Evolutionary conservation across 2,888 invertebrate species (phyloP).

Genomic region (Papilio protenor): DNA sequence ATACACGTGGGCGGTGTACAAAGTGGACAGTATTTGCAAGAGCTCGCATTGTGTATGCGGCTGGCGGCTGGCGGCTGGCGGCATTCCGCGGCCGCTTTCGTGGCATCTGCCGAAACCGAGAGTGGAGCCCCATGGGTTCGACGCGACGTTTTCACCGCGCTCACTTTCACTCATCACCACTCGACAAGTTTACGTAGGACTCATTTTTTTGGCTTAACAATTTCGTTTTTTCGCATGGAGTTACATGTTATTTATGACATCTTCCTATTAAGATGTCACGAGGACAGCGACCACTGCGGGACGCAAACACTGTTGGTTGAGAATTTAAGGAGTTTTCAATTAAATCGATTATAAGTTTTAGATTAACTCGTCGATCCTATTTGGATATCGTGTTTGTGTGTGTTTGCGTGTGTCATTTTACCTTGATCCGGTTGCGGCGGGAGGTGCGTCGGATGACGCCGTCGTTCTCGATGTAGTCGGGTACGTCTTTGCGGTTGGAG

Average conservation of each 20-base stretch:
- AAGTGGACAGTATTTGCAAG: neutral
- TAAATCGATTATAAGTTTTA: neutral
- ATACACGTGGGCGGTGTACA: neutral
- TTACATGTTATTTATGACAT: neutral
- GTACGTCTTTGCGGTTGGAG: slow-evolving; percentile 92
- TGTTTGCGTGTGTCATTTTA: slow-evolving; percentile 71
- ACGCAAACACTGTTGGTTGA: neutral
- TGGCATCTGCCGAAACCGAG: slow-evolving; percentile 65
- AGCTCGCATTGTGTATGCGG: neutral
- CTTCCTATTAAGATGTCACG: neutral
- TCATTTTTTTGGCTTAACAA: neutral
- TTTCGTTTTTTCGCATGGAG: neutral
- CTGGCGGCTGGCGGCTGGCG: neutral
- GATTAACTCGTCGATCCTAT: neutral
- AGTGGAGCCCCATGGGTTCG: slow-evolving; percentile 57
- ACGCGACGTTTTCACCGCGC: slow-evolving; percentile 50
- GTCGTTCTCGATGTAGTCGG: slow-evolving; percentile 96
- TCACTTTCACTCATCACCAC: slow-evolving; percentile 66
- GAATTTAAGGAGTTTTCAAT: neutral
- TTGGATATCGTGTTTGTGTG: neutral
- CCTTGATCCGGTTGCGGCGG: slow-evolving; percentile 89
- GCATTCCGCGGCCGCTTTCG: slow-evolving; percentile 57
- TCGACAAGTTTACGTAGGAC: neutral
- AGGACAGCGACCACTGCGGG: neutral
- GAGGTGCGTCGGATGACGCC: slow-evolving; percentile 88